Base-by-base conservation (phyloP, 1,140 invertebrate genomes). In the Zaprionus ghesquierei region DNA sequence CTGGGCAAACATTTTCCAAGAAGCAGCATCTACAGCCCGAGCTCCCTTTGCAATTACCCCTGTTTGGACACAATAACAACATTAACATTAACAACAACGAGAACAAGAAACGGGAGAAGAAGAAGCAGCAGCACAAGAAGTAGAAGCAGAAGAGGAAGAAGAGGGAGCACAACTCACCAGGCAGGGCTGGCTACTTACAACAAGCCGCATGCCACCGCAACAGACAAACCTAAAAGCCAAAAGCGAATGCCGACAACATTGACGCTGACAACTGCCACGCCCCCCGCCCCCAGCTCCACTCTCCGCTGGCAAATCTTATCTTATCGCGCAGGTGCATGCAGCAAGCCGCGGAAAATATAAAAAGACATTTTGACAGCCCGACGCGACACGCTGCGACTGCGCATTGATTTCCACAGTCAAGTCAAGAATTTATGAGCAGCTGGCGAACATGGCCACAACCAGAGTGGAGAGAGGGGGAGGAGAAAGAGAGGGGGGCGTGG, bases 281-380 rank as follows among this genome's bases (percentile, higher is more conserved):
- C 22, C 22, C 31, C 23, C 33, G 15, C 44, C 33, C 29, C n/a
- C n/a, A n/a, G n/a, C n/a, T n/a, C n/a, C n/a, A n/a, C n/a, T 44
- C 25, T n/a, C 60, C 63, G 71, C 65, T 65, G 59, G 51, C 60
- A 74, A 65, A 74, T 70, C 84, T 89, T 89, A 89, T 89, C 84
- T 89, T 89, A 89, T 89, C 85, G 84, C 79, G 82, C 82, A 87
- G 82, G 82, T 87, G 82, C 82, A 87, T 73, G 79, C 72, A 77
- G 72, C 79, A 82, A 71, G 75, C 81, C 75, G 23, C 15, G 22
- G 55, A 51, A 63, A 55, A 85, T 71, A 85, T 72, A 66, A 74
- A 38, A 31, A 58, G 65, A 74, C 62, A 35, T 61, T 63, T 56
- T 5, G 41, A 46, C 8, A 54, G 31, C 22, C 12, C n/a, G n/a